Evolutionary conservation across 1,140 invertebrate genomes (phyloP), one percentile per base, ranked within the genome.

Genomic region (Portunus trituberculatus): DNA sequence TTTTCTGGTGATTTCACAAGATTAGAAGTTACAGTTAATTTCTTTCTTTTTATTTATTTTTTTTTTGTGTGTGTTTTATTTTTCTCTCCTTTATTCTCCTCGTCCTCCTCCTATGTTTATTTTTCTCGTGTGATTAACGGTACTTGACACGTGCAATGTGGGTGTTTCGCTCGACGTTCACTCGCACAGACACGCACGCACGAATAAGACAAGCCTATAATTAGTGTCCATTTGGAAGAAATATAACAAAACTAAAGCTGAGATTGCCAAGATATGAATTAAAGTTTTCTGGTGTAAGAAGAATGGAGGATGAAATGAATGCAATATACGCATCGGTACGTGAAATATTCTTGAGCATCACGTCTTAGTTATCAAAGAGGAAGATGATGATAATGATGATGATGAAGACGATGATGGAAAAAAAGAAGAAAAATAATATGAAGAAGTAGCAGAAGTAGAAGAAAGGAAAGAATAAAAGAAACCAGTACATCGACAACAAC

Each of bases 231-330:
- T 46, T 52, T 48, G 3, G 48, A 48, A 91, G 6, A n/a, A 20
- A 91, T n/a, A 91, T 91, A 91, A n/a, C n/a, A 91, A 7, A 87
- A 87, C 84, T 4, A 28, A 87, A 25, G 29, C 39, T 87, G 20
- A 28, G 31, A 10, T 28, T 84, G 10, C 16, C n/a, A 10, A n/a
- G 83, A 28, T 84, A 29, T 20, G 14, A 20, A n/a, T 28, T 84
- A 6, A 84, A 12, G n/a, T 84, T 82, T 84, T 82, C 28, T 7
- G 31, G 31, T 20, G 31, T 25, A 32, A 32, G 84, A 2, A 87
- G 39, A 87, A 84, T 25, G n/a, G n/a, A 87, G 31, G 39, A 31
- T 16, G 29, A 87, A 8, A 87, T 3, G 25, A 39, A 87, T 20
- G 25, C 29, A 31, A 39, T 6, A n/a, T 84, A 84, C 10, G 12